A percentile compares a stretch with the other conserved stretches of the same genome.
Conservation (phyloP, 1,140 invertebrate species). For the Pseudomyrmex concolor region DNA sequence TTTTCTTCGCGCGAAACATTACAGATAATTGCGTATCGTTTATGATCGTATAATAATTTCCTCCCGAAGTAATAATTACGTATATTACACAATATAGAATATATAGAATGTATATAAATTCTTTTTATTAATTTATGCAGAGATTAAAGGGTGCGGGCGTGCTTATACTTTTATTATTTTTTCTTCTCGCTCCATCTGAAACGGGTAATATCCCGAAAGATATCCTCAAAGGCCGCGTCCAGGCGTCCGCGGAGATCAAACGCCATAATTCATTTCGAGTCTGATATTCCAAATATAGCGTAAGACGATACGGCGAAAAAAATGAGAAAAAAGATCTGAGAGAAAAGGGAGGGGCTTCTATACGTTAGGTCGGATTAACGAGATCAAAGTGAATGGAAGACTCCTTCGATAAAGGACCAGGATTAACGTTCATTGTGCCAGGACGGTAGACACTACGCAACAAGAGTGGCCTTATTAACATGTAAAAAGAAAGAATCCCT, state of each 20-base stretch:
- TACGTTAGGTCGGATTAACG: slow-evolving; percentile 39
- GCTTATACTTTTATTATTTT: slow-evolving; percentile 6
- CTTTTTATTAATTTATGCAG: too few species aligned
- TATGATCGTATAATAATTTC: too few species aligned
- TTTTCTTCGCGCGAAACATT: too few species aligned
- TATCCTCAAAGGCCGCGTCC: slow-evolving; percentile 10
- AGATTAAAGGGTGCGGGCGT: background rate
- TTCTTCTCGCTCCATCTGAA: background rate
- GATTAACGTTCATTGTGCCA: slow-evolving; percentile 44
- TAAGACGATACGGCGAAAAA: slow-evolving; percentile 12
- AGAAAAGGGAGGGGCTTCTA: background rate
- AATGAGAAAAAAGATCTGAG: background rate
- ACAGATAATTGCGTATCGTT: too few species aligned
- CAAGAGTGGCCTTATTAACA: slow-evolving; percentile 78
- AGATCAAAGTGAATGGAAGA: slow-evolving; percentile 6
- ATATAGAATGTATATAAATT: too few species aligned
- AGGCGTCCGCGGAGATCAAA: slow-evolving; percentile 19
- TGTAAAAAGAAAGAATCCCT: slow-evolving; percentile 73
- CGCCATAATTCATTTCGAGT: slow-evolving; percentile 24
- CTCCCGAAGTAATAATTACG: too few species aligned
- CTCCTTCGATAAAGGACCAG: slow-evolving; percentile 17
- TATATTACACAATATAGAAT: too few species aligned
- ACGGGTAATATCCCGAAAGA: slow-evolving; percentile 6
- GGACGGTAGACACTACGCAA: slow-evolving; percentile 50
- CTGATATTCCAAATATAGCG: background rate